Base-by-base conservation (phyloP, 37 sponge, comb jelly and placozoan species). In the Corticium candelabrum region DNA sequence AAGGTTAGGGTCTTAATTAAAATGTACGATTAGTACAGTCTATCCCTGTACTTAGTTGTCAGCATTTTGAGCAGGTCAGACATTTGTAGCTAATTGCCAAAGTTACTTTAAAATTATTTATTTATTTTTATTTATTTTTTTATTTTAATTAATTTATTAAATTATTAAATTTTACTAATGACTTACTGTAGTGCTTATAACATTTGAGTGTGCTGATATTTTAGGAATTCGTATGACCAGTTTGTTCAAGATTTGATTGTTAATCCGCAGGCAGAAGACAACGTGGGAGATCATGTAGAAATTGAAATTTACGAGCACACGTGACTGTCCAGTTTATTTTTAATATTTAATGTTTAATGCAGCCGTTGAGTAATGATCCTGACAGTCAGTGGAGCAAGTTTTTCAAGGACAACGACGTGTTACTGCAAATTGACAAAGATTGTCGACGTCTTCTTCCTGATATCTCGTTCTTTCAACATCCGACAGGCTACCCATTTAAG, bases 381-480 rank as follows among this genome's bases (percentile, higher is more conserved):
- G 77, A 78, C 32, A 85, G 91, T 39, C 76, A 35, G 2, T 96
- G 97, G 97, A 57, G 85, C 33, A 75, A 72, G 27, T 96, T 78
- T 50, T 96, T 96, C 78, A 76, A 90, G 67, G 97, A 96, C 69
- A 96, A 96, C 80, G 87, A 88, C 27, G 79, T 90, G 30, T 82
- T 96, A 1, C 77, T 85, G 1, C 97, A 96, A 67, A 96, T 96
- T 69, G 93, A 96, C 73, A 86, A 89, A 36, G 97, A 96, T 79
- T 41, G 0, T 35, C 83, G 93, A 30, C 56, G 97, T 3, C 77
- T 96, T 30, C 93, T 87, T 76, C 97, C 97, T 21, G 97, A 93
- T 11, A 85, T 96, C 36, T 85, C 89, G 40, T 96, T 96, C 89
- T 93, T 96, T 76, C 97, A 96, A 69, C 90, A 84, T 40, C 80